phyloP scores from a whole-genome alignment of 1,140 invertebrate genomes.

The Pentalonia nigronervosa region DNA sequence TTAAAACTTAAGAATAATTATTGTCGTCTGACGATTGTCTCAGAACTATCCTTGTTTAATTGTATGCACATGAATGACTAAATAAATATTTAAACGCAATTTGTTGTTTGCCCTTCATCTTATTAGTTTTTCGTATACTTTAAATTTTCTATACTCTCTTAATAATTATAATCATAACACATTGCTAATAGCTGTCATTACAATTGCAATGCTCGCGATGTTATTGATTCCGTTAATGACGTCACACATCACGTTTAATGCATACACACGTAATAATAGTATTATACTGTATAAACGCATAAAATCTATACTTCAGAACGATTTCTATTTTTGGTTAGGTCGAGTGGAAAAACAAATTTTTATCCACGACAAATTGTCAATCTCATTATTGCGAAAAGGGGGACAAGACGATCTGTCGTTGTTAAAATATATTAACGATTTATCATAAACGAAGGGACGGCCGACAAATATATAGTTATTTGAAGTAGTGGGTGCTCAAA shows the following conservation, averaged over 20 bases:
- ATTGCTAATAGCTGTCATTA: constrained; percentile 30
- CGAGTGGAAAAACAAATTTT: constrained; percentile 23
- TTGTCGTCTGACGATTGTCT: background rate
- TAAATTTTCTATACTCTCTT: constrained; percentile 21
- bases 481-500: background rate
- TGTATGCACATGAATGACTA: background rate
- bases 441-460: background rate
- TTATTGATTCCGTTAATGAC: constrained; percentile 27
- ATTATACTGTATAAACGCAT: background rate
- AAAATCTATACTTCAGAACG: background rate
- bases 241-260: constrained; percentile 8
- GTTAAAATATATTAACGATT: constrained; percentile 33
- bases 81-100: background rate
- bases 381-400: background rate
- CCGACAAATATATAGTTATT: background rate
- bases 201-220: background rate
- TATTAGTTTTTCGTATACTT: background rate
- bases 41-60: background rate
- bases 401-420: background rate
- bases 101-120: constrained; percentile 18
- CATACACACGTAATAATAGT: background rate
- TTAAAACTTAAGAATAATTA: background rate
- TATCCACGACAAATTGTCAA: constrained; percentile 18
- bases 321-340: constrained; percentile 7
- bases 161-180: constrained; percentile 12